A percentile compares a stretch with the other conserved stretches of the same genome.
Evolutionary conservation across 1,140 invertebrate genomes (phyloP).

Genomic region (Hycleus phaleratus): DNA sequence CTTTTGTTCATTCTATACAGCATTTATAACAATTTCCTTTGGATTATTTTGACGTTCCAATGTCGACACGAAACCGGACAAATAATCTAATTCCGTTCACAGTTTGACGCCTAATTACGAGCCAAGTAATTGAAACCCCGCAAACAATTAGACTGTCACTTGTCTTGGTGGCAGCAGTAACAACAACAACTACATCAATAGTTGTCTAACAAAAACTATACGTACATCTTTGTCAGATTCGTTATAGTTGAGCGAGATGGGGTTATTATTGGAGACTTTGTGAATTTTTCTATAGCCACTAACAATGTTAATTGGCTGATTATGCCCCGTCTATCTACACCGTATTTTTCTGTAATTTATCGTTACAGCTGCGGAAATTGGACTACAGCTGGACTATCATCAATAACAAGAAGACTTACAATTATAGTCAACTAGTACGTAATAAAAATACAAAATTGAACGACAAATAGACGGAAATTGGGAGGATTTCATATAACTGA

Average conservation of each 20-base stretch:
- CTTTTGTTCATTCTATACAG: too few species aligned
- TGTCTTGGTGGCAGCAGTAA: slow-evolving; percentile 26
- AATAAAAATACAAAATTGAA: background rate
- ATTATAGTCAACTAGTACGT: background rate
- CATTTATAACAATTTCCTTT: slow-evolving; percentile 29
- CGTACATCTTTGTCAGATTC: background rate
- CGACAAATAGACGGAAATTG: background rate
- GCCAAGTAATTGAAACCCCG: slow-evolving; percentile 39
- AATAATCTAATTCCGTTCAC: slow-evolving; percentile 41
- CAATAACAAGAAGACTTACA: background rate
- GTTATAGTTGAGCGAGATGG: slow-evolving; percentile 2
- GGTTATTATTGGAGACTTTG: too few species aligned
- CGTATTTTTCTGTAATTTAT: slow-evolving; percentile 9
- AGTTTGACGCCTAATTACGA: slow-evolving; percentile 40
- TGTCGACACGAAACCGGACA: slow-evolving; percentile 33
- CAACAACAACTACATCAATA: background rate
- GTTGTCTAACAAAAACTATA: slow-evolving; percentile 14
- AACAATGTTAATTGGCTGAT: slow-evolving; percentile 11
- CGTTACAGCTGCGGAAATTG: slow-evolving; percentile 8
- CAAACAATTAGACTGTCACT: slow-evolving; percentile 39
- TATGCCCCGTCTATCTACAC: background rate
- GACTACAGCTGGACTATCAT: background rate
- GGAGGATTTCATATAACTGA: background rate
- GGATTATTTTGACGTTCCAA: slow-evolving; percentile 17
- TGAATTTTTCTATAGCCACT: slow-evolving; percentile 3